Percentiles rank a stretch among this genome's conserved stretches.
phyloP scores from a whole-genome alignment of 1,140 invertebrate species.

The Drosophila lacertosa region DNA sequence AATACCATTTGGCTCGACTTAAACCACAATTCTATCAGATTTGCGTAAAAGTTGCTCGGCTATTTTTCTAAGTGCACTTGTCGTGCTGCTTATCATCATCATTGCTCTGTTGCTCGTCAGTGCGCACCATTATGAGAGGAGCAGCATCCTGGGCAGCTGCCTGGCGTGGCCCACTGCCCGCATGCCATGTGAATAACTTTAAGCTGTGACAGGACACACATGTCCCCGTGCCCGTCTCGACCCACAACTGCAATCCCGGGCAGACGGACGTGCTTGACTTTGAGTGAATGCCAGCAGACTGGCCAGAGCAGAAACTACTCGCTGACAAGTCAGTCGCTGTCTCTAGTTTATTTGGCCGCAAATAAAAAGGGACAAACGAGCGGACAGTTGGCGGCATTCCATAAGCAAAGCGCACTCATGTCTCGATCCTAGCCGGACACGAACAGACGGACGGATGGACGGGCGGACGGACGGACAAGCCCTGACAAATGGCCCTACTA shows the following conservation, averaged over 20 bases:
- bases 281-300: slow-evolving; percentile 49
- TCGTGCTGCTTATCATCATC: slow-evolving; percentile 34
- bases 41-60: no score
- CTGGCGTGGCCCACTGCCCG: slow-evolving; percentile 1
- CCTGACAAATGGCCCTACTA: slow-evolving; percentile 64
- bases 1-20: no score
- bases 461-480: no score
- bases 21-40: no score
- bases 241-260: no score
- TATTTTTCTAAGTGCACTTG: no score
- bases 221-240: slow-evolving; percentile 16
- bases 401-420: slow-evolving; percentile 65
- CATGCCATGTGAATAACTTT: slow-evolving; percentile 68
- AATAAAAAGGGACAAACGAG: slow-evolving; percentile 59
- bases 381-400: slow-evolving; percentile 60
- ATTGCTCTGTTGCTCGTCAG: slow-evolving; percentile 24
- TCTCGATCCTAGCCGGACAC: slow-evolving; percentile 11
- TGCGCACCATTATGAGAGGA: slow-evolving; percentile 40
- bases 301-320: not conserved
- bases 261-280: slow-evolving; percentile 71
- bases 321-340: slow-evolving; percentile 41
- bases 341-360: slow-evolving; percentile 56
- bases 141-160: slow-evolving; percentile 7
- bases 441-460: no score
- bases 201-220: slow-evolving; percentile 72